Evolutionary conservation across 2,113 vertebrate species (phyloP).

Genomic region (Heliornis fulica): DNA sequence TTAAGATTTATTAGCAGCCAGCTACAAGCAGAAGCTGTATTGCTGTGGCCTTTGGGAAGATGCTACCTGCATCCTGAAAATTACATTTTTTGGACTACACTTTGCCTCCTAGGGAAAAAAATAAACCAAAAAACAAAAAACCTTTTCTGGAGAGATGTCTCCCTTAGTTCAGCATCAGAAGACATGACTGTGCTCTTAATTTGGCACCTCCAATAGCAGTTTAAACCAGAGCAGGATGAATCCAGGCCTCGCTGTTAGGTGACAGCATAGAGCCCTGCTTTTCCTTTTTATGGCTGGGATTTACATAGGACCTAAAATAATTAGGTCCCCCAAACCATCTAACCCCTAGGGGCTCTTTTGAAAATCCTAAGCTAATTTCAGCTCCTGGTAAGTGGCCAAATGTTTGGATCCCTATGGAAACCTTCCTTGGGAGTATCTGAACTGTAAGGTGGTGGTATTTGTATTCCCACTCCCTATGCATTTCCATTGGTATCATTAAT

Average conservation of each 20-base stretch:
- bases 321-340: background rate
- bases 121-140: too few species aligned
- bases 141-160: background rate
- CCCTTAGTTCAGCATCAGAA: background rate
- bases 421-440: background rate
- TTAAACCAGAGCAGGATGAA: background rate
- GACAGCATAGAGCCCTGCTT: background rate
- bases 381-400: background rate
- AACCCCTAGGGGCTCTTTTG: background rate
- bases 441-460: conserved; percentile 19
- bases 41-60: rapidly evolving
- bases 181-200: background rate
- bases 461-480: background rate
- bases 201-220: background rate
- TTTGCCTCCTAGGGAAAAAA: background rate
- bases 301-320: background rate
- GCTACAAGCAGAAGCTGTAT: background rate
- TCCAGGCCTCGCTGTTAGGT: background rate
- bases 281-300: background rate
- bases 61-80: background rate
- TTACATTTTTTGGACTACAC: background rate
- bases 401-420: conserved; percentile 57
- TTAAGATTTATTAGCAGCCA: background rate
- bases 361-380: conserved; percentile 50
- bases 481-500: conserved; percentile 49